Conservation (phyloP, 2,113 vertebrate species). For the Epinephelus fuscoguttatus region DNA sequence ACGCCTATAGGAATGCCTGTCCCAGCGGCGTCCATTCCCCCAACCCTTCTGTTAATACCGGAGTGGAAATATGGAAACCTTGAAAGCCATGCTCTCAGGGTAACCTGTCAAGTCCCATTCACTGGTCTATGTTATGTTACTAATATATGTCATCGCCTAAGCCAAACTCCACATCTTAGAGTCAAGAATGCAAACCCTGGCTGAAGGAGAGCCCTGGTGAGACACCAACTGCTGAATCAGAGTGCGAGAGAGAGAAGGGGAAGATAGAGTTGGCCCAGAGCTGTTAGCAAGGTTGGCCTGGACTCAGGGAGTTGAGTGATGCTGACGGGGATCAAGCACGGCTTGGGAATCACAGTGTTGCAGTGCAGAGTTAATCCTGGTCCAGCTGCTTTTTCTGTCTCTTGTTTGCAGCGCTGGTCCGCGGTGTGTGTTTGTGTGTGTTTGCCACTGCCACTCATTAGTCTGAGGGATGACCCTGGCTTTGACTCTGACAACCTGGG, state of each 20-base stretch:
- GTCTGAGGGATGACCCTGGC: conserved; percentile 67
- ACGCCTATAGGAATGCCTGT: conserved; percentile 70
- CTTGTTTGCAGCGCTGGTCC: conserved; percentile 39
- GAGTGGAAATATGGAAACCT: conserved; percentile 84
- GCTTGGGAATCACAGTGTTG: conserved; percentile 65
- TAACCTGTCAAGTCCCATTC: conserved; percentile 84
- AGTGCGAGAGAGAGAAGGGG: conserved; percentile 59
- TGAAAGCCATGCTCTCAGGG: conserved; percentile 81
- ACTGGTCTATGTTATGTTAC: conserved; percentile 81
- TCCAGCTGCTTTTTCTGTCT: conserved; percentile 57
- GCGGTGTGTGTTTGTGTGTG: conserved; percentile 17
- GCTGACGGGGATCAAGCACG: conserved; percentile 68
- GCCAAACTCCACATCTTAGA: conserved; percentile 83
- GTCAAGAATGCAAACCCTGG: conserved; percentile 80
- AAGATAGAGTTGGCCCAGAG: conserved; percentile 60
- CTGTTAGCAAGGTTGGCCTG: conserved; percentile 69
- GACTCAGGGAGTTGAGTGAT: conserved; percentile 70
- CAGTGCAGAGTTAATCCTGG: conserved; percentile 57
- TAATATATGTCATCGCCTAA: conserved; percentile 84
- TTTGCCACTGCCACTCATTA: conserved; percentile 55
- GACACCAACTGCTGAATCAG: conserved; percentile 80
- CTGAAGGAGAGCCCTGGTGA: conserved; percentile 76
- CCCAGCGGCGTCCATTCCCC: conserved; percentile 63
- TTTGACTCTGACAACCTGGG: conserved; percentile 52
- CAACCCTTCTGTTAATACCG: conserved; percentile 65